Conservation (phyloP, 2,113 vertebrate genomes). For the Rhea pennata region DNA sequence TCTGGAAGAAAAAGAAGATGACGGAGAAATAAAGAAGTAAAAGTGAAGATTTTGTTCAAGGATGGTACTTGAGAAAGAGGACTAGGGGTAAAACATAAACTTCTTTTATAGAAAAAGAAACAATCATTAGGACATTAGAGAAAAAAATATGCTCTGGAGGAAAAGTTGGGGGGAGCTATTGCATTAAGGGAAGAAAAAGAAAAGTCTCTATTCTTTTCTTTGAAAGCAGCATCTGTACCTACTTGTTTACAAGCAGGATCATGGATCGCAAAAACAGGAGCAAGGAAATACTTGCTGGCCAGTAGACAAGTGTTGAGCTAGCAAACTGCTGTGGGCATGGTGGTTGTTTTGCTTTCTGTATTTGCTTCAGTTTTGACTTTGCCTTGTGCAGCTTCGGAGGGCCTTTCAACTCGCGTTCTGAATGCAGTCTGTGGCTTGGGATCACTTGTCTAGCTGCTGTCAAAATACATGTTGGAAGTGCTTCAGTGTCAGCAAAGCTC, state of each 20-base stretch:
- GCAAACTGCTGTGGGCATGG: too few relatives aligned
- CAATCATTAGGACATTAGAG: not conserved
- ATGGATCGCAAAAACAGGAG: not conserved
- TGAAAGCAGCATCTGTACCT: not conserved
- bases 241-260: rapidly evolving
- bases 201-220: not conserved
- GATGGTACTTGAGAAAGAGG: not conserved
- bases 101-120: not conserved
- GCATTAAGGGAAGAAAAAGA: rapidly evolving
- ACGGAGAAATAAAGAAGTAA: not conserved
- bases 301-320: rapidly evolving
- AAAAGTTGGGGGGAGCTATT: not conserved
- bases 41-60: not conserved
- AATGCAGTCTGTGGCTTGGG: too few relatives aligned
- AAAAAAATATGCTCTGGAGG: not conserved
- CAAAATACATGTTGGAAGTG: too few relatives aligned
- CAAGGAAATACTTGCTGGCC: not conserved
- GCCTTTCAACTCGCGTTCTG: too few relatives aligned
- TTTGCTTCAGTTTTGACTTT: not conserved
- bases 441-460: too few relatives aligned
- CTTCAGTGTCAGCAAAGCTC: too few relatives aligned
- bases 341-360: not conserved
- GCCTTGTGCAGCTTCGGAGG: too few relatives aligned
- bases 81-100: not conserved
- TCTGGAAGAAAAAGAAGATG: not conserved